Evolutionary conservation across 64 coral and sea anemone species (phyloP).

Genomic region (Actinia tenebrosa): DNA sequence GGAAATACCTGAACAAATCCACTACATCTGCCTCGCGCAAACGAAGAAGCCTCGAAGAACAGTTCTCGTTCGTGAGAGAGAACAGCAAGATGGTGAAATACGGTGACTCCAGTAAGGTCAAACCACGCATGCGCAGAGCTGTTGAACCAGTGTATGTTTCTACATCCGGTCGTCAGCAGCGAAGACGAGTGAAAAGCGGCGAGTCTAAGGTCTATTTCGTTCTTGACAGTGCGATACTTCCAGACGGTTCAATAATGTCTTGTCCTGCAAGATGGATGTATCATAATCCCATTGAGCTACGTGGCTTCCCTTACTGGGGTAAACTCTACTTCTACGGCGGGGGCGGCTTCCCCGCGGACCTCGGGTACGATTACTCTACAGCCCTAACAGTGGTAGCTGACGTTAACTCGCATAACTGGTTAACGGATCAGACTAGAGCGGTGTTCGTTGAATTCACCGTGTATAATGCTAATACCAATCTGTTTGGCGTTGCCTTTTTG

Average conservation of each 20-base stretch:
- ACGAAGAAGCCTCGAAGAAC: conserved; percentile 60
- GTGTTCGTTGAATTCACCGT: conserved; percentile 79
- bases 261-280: conserved; percentile 83
- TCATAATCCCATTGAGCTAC: conserved; percentile 35
- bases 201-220: conserved; percentile 65
- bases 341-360: conserved; percentile 73
- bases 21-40: conserved; percentile 22
- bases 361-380: conserved; percentile 86
- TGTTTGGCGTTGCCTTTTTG: conserved; percentile 82
- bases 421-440: conserved; percentile 55
- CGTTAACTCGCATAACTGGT: conserved; percentile 83
- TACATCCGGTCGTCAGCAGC: conserved; percentile 71
- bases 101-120: background rate
- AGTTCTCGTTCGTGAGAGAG: conserved; percentile 38
- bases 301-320: conserved; percentile 88
- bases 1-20: conserved; percentile 56
- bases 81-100: conserved; percentile 21
- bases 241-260: conserved; percentile 69
- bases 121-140: conserved; percentile 45
- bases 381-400: conserved; percentile 83
- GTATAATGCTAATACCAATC: conserved; percentile 82
- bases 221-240: conserved; percentile 50
- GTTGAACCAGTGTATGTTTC: conserved; percentile 73
- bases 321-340: conserved; percentile 54
- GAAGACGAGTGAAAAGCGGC: conserved; percentile 17